Base-by-base conservation (phyloP, 2,797 vertebrate genomes). In the Parauchenoglanis punctatus region DNA sequence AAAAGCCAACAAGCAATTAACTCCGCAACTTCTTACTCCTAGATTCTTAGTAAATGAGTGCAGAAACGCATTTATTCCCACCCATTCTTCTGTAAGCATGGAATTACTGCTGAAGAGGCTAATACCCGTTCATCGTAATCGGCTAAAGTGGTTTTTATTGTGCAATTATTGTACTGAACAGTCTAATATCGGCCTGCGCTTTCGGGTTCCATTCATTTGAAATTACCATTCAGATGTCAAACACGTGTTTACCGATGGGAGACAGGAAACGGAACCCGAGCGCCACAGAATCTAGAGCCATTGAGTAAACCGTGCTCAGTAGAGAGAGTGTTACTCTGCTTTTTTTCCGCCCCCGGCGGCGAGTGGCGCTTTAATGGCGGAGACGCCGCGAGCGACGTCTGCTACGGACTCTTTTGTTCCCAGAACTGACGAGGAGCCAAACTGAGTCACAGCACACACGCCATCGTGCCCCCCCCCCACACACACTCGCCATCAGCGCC, bases 401-500 rank as follows among this genome's bases (percentile, higher is more conserved):
- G 76, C 76, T 73, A 65, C 44, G 80, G 25, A 13, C 87, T 82
- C 65, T 78, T 81, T 89, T 89, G 85, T 89, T 89, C 88, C 87
- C 76, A 46, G 87, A 86, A 86, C 80, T 75, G 72, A 76, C 46
- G 72, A 87, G 73, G 63, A 88, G 63, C 87, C 82, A 80, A 70
- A 80, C 73, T 87, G 75, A 87, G 83, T 85, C 83, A 85, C 52
- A 77, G 65, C 28, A 7, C 81, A 83, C 44, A 25, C 58, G 28
- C 68, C 40, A 68, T 83, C 82, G 46, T 65, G 70, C 92, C 93
- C 92, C 93, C 91, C 94, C 46, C 46, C 46, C 46, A 63, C 65
- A 28, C 67, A 80, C 88, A 94, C 93, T 92, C 92, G 93, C 93
- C 94, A 95, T 95, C 94, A 93, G 90, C 93, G 88, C 89, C 94